phyloP scores from a whole-genome alignment of 2,888 invertebrate genomes.

The Calameuta pallipes region DNA sequence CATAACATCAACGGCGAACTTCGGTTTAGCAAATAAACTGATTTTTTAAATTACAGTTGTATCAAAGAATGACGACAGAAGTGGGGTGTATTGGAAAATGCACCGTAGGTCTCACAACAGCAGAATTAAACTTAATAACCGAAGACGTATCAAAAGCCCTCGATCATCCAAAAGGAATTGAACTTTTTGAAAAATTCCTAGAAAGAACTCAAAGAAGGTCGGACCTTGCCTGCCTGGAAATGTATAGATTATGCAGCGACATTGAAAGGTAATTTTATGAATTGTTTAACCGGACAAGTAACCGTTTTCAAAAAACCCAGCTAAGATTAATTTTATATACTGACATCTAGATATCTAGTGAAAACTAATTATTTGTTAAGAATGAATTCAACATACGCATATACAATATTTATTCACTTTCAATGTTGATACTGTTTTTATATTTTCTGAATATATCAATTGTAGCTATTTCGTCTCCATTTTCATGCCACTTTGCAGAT shows the following conservation, averaged over 20 bases:
- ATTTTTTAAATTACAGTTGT: not conserved
- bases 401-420: too few species aligned
- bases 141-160: conserved; percentile 16
- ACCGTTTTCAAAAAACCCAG: not conserved
- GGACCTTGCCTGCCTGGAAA: conserved; percentile 15
- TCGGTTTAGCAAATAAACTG: not conserved
- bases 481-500: not conserved
- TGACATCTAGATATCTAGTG: not conserved
- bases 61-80: not conserved
- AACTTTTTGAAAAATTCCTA: conserved; percentile 12
- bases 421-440: not conserved
- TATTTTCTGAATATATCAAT: not conserved
- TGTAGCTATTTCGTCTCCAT: not conserved
- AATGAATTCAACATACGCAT: not conserved
- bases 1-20: not conserved
- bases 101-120: conserved; percentile 11
- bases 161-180: conserved; percentile 11
- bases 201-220: conserved; percentile 7
- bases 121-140: conserved; percentile 15
- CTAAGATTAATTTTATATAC: not conserved
- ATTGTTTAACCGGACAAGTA: not conserved
- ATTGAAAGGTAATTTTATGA: conserved; percentile 11
- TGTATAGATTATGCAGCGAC: conserved; percentile 13
- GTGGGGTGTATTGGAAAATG: conserved; percentile 21
- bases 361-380: not conserved